Evolutionary conservation across 2,888 invertebrate genomes (phyloP).

Genomic region (Lasiommata megera): DNA sequence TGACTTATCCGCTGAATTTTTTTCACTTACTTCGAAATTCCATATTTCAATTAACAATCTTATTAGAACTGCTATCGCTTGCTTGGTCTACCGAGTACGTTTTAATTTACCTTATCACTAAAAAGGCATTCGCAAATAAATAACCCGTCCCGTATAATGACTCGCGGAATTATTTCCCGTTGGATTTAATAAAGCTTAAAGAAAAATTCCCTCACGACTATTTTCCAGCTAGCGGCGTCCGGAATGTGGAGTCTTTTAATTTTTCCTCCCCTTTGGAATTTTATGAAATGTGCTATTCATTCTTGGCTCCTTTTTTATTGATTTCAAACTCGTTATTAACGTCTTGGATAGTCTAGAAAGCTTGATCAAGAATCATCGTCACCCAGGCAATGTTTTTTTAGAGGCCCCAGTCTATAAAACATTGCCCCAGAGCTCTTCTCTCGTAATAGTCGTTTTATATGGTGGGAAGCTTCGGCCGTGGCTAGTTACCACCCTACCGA

Average conservation of each 20-base stretch:
- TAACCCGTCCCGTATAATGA: constrained; percentile 23
- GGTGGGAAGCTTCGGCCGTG: no score
- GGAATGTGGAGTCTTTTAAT: constrained; percentile 31
- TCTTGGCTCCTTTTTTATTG: constrained; percentile 22
- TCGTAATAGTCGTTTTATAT: no score
- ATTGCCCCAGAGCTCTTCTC: no score
- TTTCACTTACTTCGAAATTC: no score
- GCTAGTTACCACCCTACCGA: no score
- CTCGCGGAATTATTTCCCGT: constrained; percentile 26
- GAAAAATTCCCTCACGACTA: constrained; percentile 29
- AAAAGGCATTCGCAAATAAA: constrained; percentile 6
- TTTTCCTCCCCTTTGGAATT: constrained; percentile 29
- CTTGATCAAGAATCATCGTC: no score
- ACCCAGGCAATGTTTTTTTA: no score
- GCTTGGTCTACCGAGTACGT: not conserved
- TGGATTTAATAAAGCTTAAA: constrained; percentile 32
- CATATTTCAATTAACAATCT: no score
- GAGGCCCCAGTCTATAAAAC: no score
- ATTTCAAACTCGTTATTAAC: constrained; percentile 9
- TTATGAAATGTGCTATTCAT: constrained; percentile 29
- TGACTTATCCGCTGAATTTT: no score
- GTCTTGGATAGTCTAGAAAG: not conserved
- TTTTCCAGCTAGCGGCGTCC: constrained; percentile 25
- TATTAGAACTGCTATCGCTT: no score
- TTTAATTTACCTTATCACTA: constrained; percentile 6